A percentile compares a stretch with the other conserved stretches of the same genome.
Conservation (phyloP, 2,797 vertebrate species). For the Rhincodon typus region DNA sequence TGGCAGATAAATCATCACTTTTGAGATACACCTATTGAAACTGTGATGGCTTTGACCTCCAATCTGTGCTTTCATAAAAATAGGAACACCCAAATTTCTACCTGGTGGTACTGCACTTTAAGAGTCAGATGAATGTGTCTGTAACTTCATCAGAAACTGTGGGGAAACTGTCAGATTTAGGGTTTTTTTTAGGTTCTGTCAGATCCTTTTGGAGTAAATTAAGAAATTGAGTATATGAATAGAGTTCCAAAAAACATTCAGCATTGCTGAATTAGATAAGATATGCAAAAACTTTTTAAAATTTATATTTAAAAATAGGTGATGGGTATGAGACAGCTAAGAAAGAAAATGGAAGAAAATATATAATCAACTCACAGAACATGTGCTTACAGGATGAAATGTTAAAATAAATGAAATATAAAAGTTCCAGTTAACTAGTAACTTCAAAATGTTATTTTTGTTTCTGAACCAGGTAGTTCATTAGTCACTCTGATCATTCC, state of each 20-base stretch:
- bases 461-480: constrained; percentile 48
- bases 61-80: neutral
- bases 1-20: neutral
- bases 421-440: neutral
- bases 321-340: neutral
- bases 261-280: neutral
- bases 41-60: neutral
- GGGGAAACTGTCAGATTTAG: neutral
- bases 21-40: neutral
- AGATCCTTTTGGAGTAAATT: neutral
- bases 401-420: neutral
- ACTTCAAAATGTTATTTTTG: neutral
- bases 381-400: neutral
- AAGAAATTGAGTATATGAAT: neutral
- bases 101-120: neutral
- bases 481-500: constrained; percentile 53
- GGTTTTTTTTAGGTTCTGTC: neutral
- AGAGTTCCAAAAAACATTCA: neutral
- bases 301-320: neutral
- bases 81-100: neutral
- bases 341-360: neutral
- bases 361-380: neutral
- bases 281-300: too few relatives aligned
- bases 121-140: neutral
- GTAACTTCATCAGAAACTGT: neutral